A percentile compares a stretch with the other conserved stretches of the same genome.
Conservation (phyloP, 2,797 vertebrate genomes). For the Darevskia mixta region DNA sequence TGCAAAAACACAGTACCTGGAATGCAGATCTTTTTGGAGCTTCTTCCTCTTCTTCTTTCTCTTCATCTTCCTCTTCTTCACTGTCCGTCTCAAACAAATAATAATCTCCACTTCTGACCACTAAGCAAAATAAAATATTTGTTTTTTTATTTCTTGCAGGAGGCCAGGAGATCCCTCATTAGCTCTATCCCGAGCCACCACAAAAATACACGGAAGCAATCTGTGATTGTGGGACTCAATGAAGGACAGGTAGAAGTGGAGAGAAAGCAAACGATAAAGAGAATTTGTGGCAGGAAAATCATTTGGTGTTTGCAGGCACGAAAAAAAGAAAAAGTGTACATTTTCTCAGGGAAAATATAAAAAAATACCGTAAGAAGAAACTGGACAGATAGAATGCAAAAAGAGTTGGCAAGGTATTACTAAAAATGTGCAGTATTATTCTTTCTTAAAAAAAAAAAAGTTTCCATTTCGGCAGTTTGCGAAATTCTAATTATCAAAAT, state of each 20-base stretch:
- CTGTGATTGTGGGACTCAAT: slow-evolving; percentile 56
- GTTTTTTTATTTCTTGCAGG: slow-evolving; percentile 77
- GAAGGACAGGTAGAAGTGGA: slow-evolving; percentile 52
- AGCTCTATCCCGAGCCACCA: slow-evolving; percentile 58
- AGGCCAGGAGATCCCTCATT: not conserved
- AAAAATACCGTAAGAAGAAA: slow-evolving; percentile 45
- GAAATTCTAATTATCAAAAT: slow-evolving; percentile 38
- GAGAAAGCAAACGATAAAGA: slow-evolving; percentile 56
- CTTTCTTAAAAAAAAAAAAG: slow-evolving; percentile 39
- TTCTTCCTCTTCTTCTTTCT: slow-evolving; percentile 91
- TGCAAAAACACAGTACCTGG: slow-evolving; percentile 75
- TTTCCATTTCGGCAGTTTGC: slow-evolving; percentile 42
- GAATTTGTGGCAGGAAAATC: slow-evolving; percentile 42
- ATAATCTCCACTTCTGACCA: slow-evolving; percentile 99
- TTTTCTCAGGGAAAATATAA: slow-evolving; percentile 26
- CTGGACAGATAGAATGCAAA: slow-evolving; percentile 39
- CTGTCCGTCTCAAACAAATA: slow-evolving; percentile 99
- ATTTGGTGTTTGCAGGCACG: slow-evolving; percentile 39
- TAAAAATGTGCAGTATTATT: slow-evolving; percentile 38
- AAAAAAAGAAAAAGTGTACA: slow-evolving; percentile 34
- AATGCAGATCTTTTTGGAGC: slow-evolving; percentile 92
- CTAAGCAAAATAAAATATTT: slow-evolving; percentile 87
- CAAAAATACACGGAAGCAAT: slow-evolving; percentile 44
- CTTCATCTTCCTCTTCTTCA: slow-evolving; percentile 95
- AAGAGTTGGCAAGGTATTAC: slow-evolving; percentile 28